Evolutionary conservation across 53 echinoderm and acorn worm genomes (phyloP).

Genomic region (Arbacia lixula): DNA sequence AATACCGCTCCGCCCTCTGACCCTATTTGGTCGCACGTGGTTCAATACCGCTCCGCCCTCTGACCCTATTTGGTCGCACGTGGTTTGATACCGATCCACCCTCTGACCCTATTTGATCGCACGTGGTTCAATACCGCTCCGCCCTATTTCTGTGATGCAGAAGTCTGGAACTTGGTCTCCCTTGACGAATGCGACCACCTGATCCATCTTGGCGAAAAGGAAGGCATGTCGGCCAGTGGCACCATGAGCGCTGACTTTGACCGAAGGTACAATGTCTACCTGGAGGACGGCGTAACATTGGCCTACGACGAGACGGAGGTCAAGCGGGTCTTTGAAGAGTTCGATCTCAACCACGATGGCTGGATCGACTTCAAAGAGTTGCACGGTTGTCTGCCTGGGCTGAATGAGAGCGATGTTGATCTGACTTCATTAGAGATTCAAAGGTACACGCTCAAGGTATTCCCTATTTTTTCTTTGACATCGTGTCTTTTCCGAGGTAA

Average conservation of each 20-base stretch:
- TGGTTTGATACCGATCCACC: too few species aligned
- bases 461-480: too few species aligned
- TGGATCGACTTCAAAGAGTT: constrained; percentile 14
- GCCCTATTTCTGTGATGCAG: background rate
- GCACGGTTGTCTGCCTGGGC: constrained; percentile 3
- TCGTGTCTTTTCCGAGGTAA: too few species aligned
- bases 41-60: too few species aligned
- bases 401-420: background rate
- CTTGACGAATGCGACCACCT: constrained; percentile 27
- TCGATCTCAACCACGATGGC: constrained; percentile 8
- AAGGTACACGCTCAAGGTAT: too few species aligned
- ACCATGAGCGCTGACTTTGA: background rate
- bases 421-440: background rate
- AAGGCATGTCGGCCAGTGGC: background rate
- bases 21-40: too few species aligned
- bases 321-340: constrained; percentile 2
- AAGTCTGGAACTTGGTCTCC: constrained; percentile 1
- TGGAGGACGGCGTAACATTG: constrained; percentile 17
- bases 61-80: too few species aligned
- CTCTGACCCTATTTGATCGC: too few species aligned
- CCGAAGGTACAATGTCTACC: constrained; percentile 1
- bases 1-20: too few species aligned
- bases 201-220: constrained; percentile 10
- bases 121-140: background rate
- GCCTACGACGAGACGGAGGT: constrained; percentile 7